Base-by-base conservation (phyloP, 1,140 invertebrate species). In the Bombus confusus region DNA sequence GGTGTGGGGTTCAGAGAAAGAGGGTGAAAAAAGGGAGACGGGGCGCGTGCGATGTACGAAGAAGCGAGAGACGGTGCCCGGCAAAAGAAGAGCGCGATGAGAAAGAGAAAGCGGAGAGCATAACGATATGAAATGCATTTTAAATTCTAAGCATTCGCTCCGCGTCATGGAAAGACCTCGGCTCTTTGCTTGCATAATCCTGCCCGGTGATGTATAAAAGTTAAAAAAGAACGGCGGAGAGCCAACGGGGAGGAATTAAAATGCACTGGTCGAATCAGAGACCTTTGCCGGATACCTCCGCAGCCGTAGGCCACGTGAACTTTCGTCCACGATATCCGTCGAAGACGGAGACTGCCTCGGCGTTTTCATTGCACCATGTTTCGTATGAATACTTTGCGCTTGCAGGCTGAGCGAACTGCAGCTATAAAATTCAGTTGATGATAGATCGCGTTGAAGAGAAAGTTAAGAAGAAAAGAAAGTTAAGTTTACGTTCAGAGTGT, bases 101-200 rank as follows among this genome's bases (percentile, higher is more conserved):
- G 59, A 78, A 77, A 79, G 86, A 89, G 87, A 88, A 83, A 76
- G 64, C 62, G 81, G 69, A 86, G 89, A 84, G 86, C 88, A 88
- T 93, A 93, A 93, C 92, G 91, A 93, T 90, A 90, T 90, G 90
- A 93, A 93, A 94, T 93, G 91, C 93, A 93, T 94, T 93, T 93
- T 91, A 91, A 94, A 92, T 90, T 93, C 87, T 88, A 91, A 93
- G 90, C 88, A 90, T 91, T 74, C 85, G 80, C 83, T 62, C 66
- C 78, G 85, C 83, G 85, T 83, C 86, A 86, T 78, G 84, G 83
- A 87, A 88, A 87, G 91, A 91, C 91, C 89, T 87, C 81, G 82
- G 64, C 81, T 88, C 88, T 86, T 84, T 90, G 88, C 88, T 86
- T 84, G 81, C 84, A 91, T 90, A 91, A 92, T 91, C 86, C 85